Conservation (phyloP, 2,888 invertebrate species). For the Lamellibrachia columna region DNA sequence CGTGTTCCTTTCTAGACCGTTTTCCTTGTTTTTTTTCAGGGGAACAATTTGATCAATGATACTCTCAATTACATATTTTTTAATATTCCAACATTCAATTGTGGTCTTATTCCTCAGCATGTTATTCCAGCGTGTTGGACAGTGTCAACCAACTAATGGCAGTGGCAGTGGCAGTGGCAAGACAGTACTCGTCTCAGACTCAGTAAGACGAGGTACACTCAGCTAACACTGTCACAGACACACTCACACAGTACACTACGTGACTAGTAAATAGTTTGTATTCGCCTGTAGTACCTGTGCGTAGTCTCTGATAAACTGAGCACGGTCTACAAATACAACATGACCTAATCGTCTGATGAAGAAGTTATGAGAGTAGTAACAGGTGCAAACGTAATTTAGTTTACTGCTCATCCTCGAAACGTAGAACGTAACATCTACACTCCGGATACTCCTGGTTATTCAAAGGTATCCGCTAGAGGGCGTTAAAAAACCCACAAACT, state of each 20-base stretch:
- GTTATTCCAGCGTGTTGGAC: too few relatives aligned
- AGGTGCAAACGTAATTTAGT: neutral
- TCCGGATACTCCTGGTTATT: neutral
- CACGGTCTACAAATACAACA: neutral
- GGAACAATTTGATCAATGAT: too few relatives aligned
- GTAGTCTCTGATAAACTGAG: slow-evolving; percentile 4
- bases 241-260: neutral
- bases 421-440: neutral
- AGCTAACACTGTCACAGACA: neutral
- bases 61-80: too few relatives aligned
- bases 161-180: too few relatives aligned
- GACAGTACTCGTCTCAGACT: neutral
- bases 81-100: too few relatives aligned
- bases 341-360: neutral
- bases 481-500: neutral
- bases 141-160: too few relatives aligned
- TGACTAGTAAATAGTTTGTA: neutral
- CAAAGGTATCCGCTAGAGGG: neutral
- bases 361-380: neutral
- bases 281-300: neutral
- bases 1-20: too few relatives aligned
- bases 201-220: neutral
- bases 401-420: neutral
- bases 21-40: too few relatives aligned
- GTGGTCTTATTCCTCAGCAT: too few relatives aligned